These are phyloP conservation scores for Suncus etruscus DNA, from an alignment of 2,113 vertebrate species.

Conservation along the genomic window DNA sequence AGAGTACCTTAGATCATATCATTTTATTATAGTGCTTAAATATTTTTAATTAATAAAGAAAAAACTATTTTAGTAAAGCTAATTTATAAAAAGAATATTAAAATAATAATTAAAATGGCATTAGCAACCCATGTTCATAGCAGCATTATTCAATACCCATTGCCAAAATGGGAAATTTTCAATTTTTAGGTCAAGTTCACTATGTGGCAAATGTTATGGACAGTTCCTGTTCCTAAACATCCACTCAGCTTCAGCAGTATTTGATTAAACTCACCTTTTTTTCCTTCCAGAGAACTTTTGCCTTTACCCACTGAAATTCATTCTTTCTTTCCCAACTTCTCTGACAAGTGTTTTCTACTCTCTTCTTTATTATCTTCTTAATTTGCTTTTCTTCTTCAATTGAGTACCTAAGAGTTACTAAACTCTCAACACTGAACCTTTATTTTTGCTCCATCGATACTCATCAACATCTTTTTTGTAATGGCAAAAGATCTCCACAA, in stretches of 20 bases:
- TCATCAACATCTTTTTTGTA: background rate
- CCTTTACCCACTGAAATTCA: background rate
- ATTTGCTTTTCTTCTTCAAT: background rate
- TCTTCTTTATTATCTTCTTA: background rate
- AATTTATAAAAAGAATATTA: no score
- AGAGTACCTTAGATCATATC: constrained; percentile 4
- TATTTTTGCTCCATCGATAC: background rate
- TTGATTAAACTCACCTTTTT: background rate
- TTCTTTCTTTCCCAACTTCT: background rate
- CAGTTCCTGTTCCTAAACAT: background rate
- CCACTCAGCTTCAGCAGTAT: background rate
- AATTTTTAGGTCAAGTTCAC: background rate
- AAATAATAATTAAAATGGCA: no score
- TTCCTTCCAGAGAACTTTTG: background rate
- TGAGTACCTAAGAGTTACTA: background rate
- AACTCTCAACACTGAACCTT: background rate
- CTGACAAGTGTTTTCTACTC: background rate
- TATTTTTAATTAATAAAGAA: background rate
- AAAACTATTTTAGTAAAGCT: no score
- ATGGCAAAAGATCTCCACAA: background rate
- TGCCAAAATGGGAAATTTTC: no score
- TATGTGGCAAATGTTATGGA: background rate
- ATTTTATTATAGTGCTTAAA: background rate
- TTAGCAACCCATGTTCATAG: no score
- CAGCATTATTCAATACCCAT: no score